A percentile compares a stretch with the other conserved stretches of the same genome.
Evolutionary conservation across 35 echinoderm and acorn worm genomes (phyloP).

Genomic region (Heliocidaris erythrogramma): DNA sequence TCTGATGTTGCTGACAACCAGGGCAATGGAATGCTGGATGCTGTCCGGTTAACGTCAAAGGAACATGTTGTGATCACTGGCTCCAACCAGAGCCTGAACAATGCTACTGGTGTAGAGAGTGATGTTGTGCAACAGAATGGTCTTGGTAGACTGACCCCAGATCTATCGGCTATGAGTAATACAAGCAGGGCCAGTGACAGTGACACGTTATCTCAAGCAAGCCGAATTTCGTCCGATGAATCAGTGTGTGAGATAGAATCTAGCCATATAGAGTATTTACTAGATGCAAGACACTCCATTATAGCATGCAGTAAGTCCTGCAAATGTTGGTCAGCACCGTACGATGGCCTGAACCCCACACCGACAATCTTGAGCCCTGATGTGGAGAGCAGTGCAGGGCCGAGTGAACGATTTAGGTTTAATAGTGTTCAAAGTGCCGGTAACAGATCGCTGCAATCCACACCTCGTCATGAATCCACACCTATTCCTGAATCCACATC

Average conservation of each 20-base stretch:
- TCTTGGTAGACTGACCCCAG: constrained; percentile 19
- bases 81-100: constrained; percentile 40
- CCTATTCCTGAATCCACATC: not conserved
- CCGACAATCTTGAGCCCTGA: constrained; percentile 56
- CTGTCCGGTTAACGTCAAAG: constrained; percentile 16
- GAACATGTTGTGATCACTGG: constrained; percentile 15
- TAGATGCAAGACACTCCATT: constrained; percentile 79
- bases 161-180: not conserved
- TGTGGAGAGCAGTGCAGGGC: not conserved
- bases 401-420: constrained; percentile 28
- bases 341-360: constrained; percentile 78
- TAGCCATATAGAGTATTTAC: constrained; percentile 84
- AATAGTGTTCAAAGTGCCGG: not conserved
- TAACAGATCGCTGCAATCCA: not conserved
- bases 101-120: not conserved
- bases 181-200: constrained; percentile 29
- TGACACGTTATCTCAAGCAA: constrained; percentile 21
- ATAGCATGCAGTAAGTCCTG: constrained; percentile 61
- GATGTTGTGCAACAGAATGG: constrained; percentile 4
- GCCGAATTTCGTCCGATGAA: constrained; percentile 7
- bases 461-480: not conserved
- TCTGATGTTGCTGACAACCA: not conserved
- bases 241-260: constrained; percentile 57
- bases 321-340: constrained; percentile 72
- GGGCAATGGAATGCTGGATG: not conserved